phyloP scores from a whole-genome alignment of 2,113 vertebrate genomes.

The Pollimyrus isidori region DNA sequence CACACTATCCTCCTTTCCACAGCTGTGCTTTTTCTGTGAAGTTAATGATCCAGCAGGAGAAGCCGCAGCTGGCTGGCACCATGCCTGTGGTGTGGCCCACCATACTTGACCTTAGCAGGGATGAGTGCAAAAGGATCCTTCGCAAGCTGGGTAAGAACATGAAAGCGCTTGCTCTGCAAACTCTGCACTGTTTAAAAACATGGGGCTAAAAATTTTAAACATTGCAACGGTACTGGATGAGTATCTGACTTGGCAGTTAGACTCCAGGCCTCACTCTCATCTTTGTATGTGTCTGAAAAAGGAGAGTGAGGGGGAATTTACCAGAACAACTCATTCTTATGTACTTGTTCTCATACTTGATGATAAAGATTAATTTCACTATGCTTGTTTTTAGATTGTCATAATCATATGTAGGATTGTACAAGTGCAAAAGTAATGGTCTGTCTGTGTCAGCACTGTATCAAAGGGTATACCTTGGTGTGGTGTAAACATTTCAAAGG shows the following conservation, averaged over 20 bases:
- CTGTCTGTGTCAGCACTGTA: background rate
- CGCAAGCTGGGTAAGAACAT: constrained; percentile 81
- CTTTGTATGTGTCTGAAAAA: background rate
- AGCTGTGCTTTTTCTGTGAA: constrained; percentile 24
- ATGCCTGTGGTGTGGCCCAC: constrained; percentile 99
- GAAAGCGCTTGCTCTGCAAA: background rate
- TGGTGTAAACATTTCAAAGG: background rate
- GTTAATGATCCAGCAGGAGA: constrained; percentile 72
- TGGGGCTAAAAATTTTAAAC: background rate
- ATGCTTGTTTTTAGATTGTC: background rate
- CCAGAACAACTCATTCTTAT: background rate
- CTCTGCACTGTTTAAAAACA: background rate
- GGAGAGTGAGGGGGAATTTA: background rate
- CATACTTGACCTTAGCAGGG: constrained; percentile 91
- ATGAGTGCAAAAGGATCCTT: constrained; percentile 96
- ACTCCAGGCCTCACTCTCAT: background rate
- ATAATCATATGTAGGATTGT: background rate
- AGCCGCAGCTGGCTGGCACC: constrained; percentile 58
- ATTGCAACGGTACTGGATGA: background rate
- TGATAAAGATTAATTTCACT: background rate
- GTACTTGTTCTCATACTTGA: background rate
- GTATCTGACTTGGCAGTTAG: background rate
- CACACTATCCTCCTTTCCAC: background rate
- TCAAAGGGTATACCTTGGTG: background rate
- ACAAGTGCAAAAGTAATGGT: background rate